Base-by-base conservation (phyloP, 2,888 invertebrate species). In the Lasioglossum oenotherae region DNA sequence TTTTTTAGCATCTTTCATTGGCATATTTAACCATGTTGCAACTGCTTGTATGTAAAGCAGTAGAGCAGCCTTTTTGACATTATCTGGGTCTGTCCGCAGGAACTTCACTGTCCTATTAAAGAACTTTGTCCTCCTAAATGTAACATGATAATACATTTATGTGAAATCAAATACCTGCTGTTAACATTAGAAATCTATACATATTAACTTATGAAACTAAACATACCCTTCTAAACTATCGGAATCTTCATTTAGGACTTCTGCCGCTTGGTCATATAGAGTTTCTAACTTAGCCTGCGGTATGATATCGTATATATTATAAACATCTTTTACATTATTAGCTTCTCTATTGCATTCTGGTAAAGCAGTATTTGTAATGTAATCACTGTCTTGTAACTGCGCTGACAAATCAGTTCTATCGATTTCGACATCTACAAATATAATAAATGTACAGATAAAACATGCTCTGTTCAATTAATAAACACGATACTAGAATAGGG, bases 381-480 rank as follows among this genome's bases (percentile, higher is more conserved):
- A 90, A 5, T 92, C 92, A 41, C 93, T 90, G 1, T 82, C 12
- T 74, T 57, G 38, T 72, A 86, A 64, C 12, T 81, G 64, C 6
- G 2, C 31, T 0, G 90, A 84, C 5, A 90, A 78, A 12, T 90
- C 90, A 53, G n/a, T 14, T 12, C 76, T 86, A 19, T 90, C 75
- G 12, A 91, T 83, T 76, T 89, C 81, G 27, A 92, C 97, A 97
- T 94, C 96, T 99, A 90, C 97, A 97, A 78, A 0, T 0, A 57
- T 64, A 76, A 16, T 27, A 77, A 27, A n/a, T 41, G 64, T 53
- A 49, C 0, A 75, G 23, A 14, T 53, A 12, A 57, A 69, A 23
- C 2, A 1, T 60, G 14, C 77, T 72, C 38, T 27, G 23, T 49
- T 41, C 35, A 6, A 0, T 27, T 67, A 31, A 69, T 73, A 4